Evolutionary conservation across 2,888 invertebrate genomes (phyloP), one percentile per base, ranked within the genome.

Genomic region (Meteorus cinctellus): DNA sequence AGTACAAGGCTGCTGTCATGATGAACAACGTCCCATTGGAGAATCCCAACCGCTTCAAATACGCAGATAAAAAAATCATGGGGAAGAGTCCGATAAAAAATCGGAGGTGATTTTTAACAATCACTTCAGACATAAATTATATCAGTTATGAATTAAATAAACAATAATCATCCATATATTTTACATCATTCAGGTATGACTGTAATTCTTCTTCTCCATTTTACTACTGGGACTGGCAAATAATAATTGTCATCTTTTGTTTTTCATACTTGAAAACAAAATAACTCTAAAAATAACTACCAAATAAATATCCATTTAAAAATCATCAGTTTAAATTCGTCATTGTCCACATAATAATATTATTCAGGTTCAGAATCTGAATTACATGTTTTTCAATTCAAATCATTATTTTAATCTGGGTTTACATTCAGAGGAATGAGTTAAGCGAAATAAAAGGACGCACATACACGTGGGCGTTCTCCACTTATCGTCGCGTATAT

Each of bases 11-110:
- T 36, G 65, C 36, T 51, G 51, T 48, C 31, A 31, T 59, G 55
- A 34, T 70, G 69, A 68, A 68, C 68, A 48, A 29, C 48, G 68
- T 48, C 62, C 62, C 68, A 48, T 68, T 68, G 68, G 48, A 51
- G 48, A 68, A 45, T 66, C 24, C 24, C 10, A 66, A 41, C 66
- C 66, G 34, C 14, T 41, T 14, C 8, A n/a, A 62, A 55, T 19
- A 55, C 5, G 19, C 0, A 24, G 19, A 55, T 19, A 66, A 66
- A 41, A 62, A 31, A 14, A 29, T 62, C 29, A 12, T 12, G 27
- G 4, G 62, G 29, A 27, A 31, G 2, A 62, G 14, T 29, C 2
- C 62, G 14, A 62, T 31, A 16, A 62, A 31, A 29, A 31, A 31
- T 31, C 24, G 27, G n/a, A 16, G n/a, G 5, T 48, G 48, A 48